Evolutionary conservation across 1,140 invertebrate species (phyloP), one percentile per base, ranked within the genome.

Genomic region (Calycopis cecrops): DNA sequence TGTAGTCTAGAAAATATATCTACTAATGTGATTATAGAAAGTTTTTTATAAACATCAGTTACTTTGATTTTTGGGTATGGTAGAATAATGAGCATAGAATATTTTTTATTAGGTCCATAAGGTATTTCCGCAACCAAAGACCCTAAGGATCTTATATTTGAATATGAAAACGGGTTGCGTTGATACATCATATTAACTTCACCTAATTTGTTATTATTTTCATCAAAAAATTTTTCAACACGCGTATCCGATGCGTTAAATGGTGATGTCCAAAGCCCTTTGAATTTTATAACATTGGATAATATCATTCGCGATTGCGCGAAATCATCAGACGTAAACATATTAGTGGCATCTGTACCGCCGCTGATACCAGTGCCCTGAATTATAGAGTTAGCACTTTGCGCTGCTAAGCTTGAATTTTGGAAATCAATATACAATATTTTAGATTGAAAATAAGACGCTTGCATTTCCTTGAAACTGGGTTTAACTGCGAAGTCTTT

Each of bases 221-320:
- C 90, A 53, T 89, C 80, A 50, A 85, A 89, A 60, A 91, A 91
- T 1, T 71, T 55, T 50, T 89, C 87, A n/a, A 63, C 35, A 14
- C 55, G 73, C 2, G 94, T 96, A 0, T 76, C 65, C 0, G 79
- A 67, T 33, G 67, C 73, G 69, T 94, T 90, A 67, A 97, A 97
- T 0, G 91, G 89, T 1, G 55, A 62, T 55, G 89, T 80, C 95
- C 95, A 97, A 2, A 85, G 71, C 18, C 94, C 95, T 83, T 94
- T 96, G 79, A 97, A 96, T 62, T 92, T 94, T 33, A 96, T 87
- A 0, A 92, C 91, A 58, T 94, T 96, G 0, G 93, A 90, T 34
- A 96, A 73, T n/a, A 97, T 85, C 57, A 96, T 77, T 62, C 87
- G 83, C 0, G 93, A 92, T 50, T 91, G 79, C 10, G 44, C 48